phyloP scores from a whole-genome alignment of 2,888 invertebrate species.

The Chrysina gloriosa region DNA sequence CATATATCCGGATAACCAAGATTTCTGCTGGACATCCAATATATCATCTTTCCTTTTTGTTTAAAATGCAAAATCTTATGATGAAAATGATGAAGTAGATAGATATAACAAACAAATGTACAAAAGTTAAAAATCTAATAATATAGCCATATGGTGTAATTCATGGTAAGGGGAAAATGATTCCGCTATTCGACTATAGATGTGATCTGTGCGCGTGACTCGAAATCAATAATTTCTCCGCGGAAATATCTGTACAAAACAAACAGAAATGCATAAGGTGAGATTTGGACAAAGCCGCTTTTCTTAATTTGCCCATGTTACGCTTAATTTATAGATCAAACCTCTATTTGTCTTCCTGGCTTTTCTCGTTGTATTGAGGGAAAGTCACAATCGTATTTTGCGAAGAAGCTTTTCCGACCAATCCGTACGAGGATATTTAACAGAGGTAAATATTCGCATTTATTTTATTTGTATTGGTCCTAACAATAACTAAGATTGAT shows the following conservation, averaged over 20 bases:
- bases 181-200: not conserved
- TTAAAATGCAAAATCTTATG: too few relatives aligned
- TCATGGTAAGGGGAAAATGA: too few relatives aligned
- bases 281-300: constrained; percentile 4
- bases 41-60: too few relatives aligned
- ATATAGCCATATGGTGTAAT: too few relatives aligned
- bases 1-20: too few relatives aligned
- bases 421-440: constrained; percentile 83
- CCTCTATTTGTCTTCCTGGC: constrained; percentile 29
- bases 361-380: constrained; percentile 15
- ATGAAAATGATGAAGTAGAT: too few relatives aligned
- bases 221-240: constrained; percentile 16
- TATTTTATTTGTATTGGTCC: too few relatives aligned
- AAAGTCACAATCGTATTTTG: constrained; percentile 29
- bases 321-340: constrained; percentile 4
- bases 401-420: constrained; percentile 84
- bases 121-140: too few relatives aligned
- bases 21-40: too few relatives aligned
- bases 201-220: not conserved
- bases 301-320: constrained; percentile 5
- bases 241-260: not conserved
- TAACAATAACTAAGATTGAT: too few relatives aligned
- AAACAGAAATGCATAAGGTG: constrained; percentile 35
- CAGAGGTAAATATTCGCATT: constrained; percentile 86
- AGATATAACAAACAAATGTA: too few relatives aligned